These are phyloP conservation scores for Carduelis carduelis DNA, from an alignment of 2,797 vertebrate species.

Conservation along the genomic window DNA sequence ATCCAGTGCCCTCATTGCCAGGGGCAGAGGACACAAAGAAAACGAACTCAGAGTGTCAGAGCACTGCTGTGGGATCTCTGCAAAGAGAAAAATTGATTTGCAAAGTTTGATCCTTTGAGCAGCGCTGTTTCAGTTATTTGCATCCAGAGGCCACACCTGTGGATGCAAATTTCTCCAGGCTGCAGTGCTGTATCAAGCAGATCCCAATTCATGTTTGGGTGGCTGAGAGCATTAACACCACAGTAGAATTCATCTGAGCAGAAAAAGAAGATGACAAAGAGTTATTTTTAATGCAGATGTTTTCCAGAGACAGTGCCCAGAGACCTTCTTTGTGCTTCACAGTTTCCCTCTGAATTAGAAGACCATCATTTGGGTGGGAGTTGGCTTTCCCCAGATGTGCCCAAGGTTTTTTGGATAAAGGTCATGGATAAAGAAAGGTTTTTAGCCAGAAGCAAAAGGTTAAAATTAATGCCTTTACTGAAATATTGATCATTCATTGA, in stretches of 20 bases:
- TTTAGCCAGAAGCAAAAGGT: not conserved
- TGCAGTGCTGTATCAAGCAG: not conserved
- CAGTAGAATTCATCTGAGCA: not conserved
- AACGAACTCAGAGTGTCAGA: not conserved
- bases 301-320: not conserved
- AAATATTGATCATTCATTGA: not conserved
- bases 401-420: not conserved
- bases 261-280: not conserved
- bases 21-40: not conserved
- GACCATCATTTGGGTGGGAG: not conserved
- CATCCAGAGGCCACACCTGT: not conserved
- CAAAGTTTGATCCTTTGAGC: not conserved
- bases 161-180: not conserved
- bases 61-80: not conserved
- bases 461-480: not conserved
- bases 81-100: not conserved
- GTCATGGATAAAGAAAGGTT: not conserved
- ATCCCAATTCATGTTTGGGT: rapidly evolving
- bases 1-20: not conserved
- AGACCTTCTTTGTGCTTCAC: not conserved
- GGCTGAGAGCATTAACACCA: not conserved
- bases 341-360: not conserved
- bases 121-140: not conserved
- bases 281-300: not conserved
- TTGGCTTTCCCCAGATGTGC: not conserved